Base-by-base conservation (phyloP, 2,797 vertebrate genomes). In the Urosaurus nigricauda region DNA sequence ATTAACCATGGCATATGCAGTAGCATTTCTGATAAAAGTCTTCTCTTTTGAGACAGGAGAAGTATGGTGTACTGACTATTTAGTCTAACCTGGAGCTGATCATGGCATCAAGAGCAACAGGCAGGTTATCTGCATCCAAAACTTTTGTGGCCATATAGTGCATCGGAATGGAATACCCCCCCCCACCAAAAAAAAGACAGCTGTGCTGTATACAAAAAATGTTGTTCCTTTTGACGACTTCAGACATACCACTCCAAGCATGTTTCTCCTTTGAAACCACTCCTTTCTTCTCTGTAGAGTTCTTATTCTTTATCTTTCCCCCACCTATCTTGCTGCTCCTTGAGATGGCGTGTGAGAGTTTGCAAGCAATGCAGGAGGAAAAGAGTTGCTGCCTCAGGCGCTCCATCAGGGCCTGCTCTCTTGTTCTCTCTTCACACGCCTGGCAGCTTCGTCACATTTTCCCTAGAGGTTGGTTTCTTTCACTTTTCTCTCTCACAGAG, bases 221-320 rank as follows among this genome's bases (percentile, higher is more conserved):
- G 87, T 88, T 19, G 1, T 32, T 37, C 70, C 1, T 60, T 88
- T 80, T 29, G 60, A 78, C 56, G 8, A 47, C 80, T 92, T 85
- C 90, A 85, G 37, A 71, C 0, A 1, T 0, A 24, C 40, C 65
- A 73, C 58, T 93, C 73, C 0, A 29, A 11, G 11, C 2, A 70
- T 8, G 24, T n/a, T 21, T 88, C 37, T 80, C 63, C 84, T 94
- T 90, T 79, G 85, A 92, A 86, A 85, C 68, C 16, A 75, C 1
- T 81, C 1, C 0, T 85, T 87, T 91, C 85, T 84, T 47, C 74
- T 90, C 58, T 60, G 21, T 7, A 79, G 87, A 77, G 11, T 47
- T 26, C 19, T 14, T 35, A 37, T 53, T 68, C 43, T 88, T 4
- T 90, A 86, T 90, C 29, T 35, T n/a, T 91, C 19, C 26, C 16